Conservation (phyloP, 2,113 vertebrate genomes). For the Pycnonotus jocosus region DNA sequence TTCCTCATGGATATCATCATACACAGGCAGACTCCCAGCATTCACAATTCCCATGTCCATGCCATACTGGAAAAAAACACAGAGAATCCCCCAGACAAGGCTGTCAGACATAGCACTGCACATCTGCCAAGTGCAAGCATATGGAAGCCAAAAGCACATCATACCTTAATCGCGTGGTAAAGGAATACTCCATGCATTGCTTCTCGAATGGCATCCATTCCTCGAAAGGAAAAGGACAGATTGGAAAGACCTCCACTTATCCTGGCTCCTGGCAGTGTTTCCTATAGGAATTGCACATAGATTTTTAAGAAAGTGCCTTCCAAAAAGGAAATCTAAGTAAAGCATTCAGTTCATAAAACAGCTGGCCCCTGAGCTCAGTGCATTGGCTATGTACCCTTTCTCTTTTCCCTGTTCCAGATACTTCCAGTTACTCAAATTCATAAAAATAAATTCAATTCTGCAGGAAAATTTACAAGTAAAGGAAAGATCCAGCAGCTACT, state of each 20-base stretch:
- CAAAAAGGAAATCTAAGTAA: not conserved
- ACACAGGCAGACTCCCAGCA: constrained; percentile 91
- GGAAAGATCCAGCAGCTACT: not conserved
- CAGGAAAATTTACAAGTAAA: not conserved
- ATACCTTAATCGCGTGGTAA: constrained; percentile 89
- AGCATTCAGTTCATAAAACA: not conserved
- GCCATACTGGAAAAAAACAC: constrained; percentile 73
- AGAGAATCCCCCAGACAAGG: not conserved
- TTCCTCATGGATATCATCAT: constrained; percentile 91
- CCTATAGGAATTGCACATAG: constrained; percentile 63
- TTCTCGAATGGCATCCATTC: constrained; percentile 94
- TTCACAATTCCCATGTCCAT: constrained; percentile 99
- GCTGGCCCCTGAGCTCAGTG: not conserved
- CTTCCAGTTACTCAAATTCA: not conserved
- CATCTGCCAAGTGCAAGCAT: not conserved
- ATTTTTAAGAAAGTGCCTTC: not conserved
- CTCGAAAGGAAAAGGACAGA: constrained; percentile 95
- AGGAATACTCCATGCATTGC: constrained; percentile 96
- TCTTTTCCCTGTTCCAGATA: not conserved
- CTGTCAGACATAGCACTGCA: not conserved
- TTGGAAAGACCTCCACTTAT: constrained; percentile 97
- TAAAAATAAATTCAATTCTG: not conserved
- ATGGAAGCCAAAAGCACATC: not conserved
- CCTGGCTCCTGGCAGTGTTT: constrained; percentile 83
- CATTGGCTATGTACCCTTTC: not conserved